phyloP scores from a whole-genome alignment of 2,113 vertebrate genomes.

The Zosterops lateralis region DNA sequence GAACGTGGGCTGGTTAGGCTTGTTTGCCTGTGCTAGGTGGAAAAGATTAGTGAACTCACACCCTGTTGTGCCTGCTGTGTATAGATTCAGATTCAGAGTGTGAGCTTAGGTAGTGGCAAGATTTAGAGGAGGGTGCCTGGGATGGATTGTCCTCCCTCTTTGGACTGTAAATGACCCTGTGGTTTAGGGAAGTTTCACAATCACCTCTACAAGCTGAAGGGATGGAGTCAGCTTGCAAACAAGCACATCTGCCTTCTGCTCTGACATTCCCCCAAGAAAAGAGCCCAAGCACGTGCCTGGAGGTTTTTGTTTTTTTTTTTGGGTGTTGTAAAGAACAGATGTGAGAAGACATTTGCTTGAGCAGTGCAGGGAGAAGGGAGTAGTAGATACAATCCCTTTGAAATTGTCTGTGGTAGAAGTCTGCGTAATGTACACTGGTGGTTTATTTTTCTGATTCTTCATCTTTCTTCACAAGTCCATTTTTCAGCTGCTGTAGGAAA shows the following conservation, averaged over 20 bases:
- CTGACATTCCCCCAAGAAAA: neutral
- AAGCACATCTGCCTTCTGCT: neutral
- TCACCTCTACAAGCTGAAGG: neutral
- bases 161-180: neutral
- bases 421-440: neutral
- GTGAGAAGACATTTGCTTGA: neutral
- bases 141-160: neutral
- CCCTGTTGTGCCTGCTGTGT: neutral
- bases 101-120: neutral
- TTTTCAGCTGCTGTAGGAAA: neutral
- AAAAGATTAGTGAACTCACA: neutral
- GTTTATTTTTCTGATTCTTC: neutral
- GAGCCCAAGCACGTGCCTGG: neutral
- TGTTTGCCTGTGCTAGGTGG: neutral
- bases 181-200: neutral
- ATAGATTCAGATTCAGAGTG: neutral
- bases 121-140: neutral
- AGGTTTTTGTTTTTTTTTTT: neutral
- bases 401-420: neutral
- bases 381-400: neutral
- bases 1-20: neutral
- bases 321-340: neutral
- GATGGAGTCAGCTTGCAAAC: neutral
- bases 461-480: neutral
- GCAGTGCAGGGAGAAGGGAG: neutral